phyloP scores from a whole-genome alignment of 2,113 vertebrate species.

The Drymodes brunneopygia region DNA sequence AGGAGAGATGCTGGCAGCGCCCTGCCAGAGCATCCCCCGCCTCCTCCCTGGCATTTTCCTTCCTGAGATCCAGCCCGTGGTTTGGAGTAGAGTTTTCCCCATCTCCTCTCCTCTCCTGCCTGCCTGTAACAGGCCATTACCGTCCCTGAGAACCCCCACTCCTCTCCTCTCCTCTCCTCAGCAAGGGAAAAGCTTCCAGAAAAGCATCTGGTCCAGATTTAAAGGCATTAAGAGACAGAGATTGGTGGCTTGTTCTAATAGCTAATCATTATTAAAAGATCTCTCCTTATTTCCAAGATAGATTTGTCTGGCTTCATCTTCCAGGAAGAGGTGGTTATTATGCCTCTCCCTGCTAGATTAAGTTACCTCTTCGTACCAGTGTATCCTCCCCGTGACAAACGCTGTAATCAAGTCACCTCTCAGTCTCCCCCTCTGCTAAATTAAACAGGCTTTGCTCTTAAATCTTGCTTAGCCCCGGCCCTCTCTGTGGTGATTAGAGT shows the following conservation, averaged over 20 bases:
- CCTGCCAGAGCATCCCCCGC: not conserved
- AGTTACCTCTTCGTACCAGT: conserved; percentile 15
- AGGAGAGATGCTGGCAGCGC: not conserved
- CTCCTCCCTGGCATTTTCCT: not conserved
- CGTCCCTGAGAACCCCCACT: not conserved
- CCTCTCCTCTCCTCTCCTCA: not conserved
- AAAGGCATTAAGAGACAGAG: conserved; percentile 53
- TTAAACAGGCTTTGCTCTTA: not conserved
- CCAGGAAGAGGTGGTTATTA: conserved; percentile 51
- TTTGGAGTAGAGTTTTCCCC: not conserved
- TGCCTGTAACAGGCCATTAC: not conserved
- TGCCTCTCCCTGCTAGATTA: conserved; percentile 21
- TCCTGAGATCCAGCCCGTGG: not conserved
- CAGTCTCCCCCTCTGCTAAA: conserved; percentile 8
- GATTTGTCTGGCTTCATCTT: conserved; percentile 46
- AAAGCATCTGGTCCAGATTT: conserved; percentile 47
- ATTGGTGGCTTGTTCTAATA: conserved; percentile 48
- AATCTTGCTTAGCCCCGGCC: not conserved
- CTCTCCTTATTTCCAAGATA: conserved; percentile 27
- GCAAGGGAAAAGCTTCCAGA: conserved; percentile 42
- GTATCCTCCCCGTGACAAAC: not conserved
- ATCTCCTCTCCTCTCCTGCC: not conserved
- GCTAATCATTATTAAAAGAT: conserved; percentile 60
- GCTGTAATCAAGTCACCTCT: conserved; percentile 35
- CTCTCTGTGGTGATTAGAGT: not conserved